phyloP scores from a whole-genome alignment of 2,797 vertebrate species.

The Uromys caudimaculatus region DNA sequence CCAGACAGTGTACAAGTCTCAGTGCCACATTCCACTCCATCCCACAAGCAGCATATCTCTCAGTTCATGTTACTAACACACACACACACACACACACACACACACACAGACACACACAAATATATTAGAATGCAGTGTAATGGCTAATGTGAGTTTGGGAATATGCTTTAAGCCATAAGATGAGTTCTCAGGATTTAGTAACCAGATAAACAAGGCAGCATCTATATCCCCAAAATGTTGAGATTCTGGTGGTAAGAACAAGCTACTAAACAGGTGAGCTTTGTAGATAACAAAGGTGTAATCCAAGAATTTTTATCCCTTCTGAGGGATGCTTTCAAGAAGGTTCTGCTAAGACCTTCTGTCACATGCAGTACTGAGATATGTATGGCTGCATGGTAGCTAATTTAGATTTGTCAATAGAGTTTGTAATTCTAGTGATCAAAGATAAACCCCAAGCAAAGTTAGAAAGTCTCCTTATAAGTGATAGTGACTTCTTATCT shows the following conservation, averaged over 20 bases:
- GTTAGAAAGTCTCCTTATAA: neutral
- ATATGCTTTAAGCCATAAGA: neutral
- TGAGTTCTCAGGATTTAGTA: neutral
- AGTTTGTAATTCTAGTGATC: neutral
- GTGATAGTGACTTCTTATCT: neutral
- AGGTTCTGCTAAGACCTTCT: neutral
- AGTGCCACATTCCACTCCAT: neutral
- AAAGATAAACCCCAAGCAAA: neutral
- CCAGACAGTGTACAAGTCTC: neutral
- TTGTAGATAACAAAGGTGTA: neutral
- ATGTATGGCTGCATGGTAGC: rapidly evolving
- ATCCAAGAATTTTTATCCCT: neutral
- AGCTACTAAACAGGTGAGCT: neutral
- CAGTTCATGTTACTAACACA: neutral
- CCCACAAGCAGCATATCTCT: neutral
- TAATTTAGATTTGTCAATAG: neutral
- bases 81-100: too few relatives aligned
- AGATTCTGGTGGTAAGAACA: neutral
- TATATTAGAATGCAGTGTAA: neutral
- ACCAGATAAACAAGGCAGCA: neutral
- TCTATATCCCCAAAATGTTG: neutral
- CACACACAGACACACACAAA: too few relatives aligned
- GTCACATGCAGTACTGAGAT: neutral
- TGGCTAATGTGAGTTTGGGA: neutral
- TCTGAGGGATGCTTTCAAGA: neutral